A percentile compares a stretch with the other conserved stretches of the same genome.
These are phyloP conservation scores for Onychostoma macrolepis DNA, from an alignment of 2,113 vertebrate genomes.

Conservation along the genomic window DNA sequence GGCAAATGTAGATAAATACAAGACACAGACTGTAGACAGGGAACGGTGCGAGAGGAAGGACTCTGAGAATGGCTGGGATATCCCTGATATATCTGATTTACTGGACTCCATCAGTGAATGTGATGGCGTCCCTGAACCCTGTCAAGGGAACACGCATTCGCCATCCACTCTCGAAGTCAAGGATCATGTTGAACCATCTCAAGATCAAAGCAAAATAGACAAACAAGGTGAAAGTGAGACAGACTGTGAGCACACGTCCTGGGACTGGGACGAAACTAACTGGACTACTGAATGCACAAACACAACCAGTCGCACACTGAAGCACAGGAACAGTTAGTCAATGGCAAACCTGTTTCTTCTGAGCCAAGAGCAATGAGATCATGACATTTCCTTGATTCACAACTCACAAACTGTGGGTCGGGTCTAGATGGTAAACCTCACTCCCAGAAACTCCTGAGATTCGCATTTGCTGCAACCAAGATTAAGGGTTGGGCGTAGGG, in stretches of 20 bases:
- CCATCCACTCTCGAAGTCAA: neutral
- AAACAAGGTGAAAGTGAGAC: constrained; percentile 37
- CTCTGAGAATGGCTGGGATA: constrained; percentile 72
- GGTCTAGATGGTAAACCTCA: neutral
- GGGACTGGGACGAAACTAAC: constrained; percentile 73
- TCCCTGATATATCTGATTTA: constrained; percentile 78
- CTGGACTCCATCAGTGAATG: constrained; percentile 68
- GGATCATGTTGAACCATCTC: constrained; percentile 1
- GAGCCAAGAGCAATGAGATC: constrained; percentile 18
- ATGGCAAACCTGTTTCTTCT: constrained; percentile 50
- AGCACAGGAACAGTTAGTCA: constrained; percentile 58
- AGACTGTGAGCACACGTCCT: constrained; percentile 63
- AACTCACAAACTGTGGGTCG: constrained; percentile 15
- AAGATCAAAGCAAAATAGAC: neutral
- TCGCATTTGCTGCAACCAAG: neutral
- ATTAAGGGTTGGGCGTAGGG: neutral
- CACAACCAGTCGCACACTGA: constrained; percentile 54
- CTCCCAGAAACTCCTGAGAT: neutral
- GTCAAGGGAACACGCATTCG: neutral
- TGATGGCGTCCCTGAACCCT: constrained; percentile 51
- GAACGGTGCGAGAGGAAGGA: constrained; percentile 19
- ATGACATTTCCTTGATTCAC: constrained; percentile 33
- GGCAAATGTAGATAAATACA: neutral
- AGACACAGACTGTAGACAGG: constrained; percentile 8
- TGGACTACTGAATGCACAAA: constrained; percentile 65